Percentiles rank a stretch among this genome's conserved stretches.
These are phyloP conservation scores for Bombus huntii DNA, from an alignment of 1,140 invertebrate genomes.

Conservation along the genomic window DNA sequence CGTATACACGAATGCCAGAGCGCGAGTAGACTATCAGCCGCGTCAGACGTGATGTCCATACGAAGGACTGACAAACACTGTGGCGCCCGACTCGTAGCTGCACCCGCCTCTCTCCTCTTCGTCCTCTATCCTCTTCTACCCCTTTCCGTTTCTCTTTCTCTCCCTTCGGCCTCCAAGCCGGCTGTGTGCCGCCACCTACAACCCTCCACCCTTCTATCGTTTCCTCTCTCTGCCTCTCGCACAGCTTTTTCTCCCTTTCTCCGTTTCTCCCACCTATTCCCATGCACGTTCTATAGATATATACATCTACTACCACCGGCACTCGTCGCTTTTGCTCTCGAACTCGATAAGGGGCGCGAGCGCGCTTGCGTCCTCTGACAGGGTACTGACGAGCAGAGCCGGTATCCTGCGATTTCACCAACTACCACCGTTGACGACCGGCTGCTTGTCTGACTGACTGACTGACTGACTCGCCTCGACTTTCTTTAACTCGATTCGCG, in stretches of 20 bases:
- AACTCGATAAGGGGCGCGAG: slow-evolving; percentile 79
- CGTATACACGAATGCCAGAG: slow-evolving; percentile 57
- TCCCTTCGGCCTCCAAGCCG: slow-evolving; percentile 40
- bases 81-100: slow-evolving; percentile 68
- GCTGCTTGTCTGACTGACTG: slow-evolving; percentile 37
- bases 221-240: background rate
- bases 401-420: slow-evolving; percentile 73
- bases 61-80: slow-evolving; percentile 79
- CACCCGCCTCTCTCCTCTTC: slow-evolving; percentile 63
- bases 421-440: slow-evolving; percentile 60
- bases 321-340: slow-evolving; percentile 76
- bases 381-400: slow-evolving; percentile 56
- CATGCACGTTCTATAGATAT: slow-evolving; percentile 13
- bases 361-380: slow-evolving; percentile 70
- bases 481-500: slow-evolving; percentile 67
- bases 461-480: slow-evolving; percentile 41
- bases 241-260: background rate
- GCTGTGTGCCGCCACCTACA: slow-evolving; percentile 65
- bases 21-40: slow-evolving; percentile 62
- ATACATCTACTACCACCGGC: slow-evolving; percentile 39
- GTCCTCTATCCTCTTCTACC: slow-evolving; percentile 35
- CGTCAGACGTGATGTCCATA: slow-evolving; percentile 71
- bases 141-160: slow-evolving; percentile 31
- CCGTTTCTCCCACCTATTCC: slow-evolving; percentile 35
- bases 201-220: slow-evolving; percentile 50